These are phyloP conservation scores for Trinorchestia longiramus DNA, from an alignment of 1,140 invertebrate species.

Conservation along the genomic window DNA sequence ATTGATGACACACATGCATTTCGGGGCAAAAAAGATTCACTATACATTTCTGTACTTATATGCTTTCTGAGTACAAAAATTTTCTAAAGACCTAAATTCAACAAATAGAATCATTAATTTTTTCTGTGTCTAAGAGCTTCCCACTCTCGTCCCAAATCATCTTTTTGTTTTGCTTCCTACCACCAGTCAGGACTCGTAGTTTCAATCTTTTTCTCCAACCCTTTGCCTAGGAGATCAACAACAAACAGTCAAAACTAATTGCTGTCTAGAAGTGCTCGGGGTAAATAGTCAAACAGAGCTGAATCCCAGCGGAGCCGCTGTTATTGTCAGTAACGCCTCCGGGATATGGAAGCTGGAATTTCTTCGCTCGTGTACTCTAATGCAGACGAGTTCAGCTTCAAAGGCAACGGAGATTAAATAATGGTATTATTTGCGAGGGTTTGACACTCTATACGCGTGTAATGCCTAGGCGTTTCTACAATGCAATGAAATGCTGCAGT, in stretches of 20 bases:
- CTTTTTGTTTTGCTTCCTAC: background rate
- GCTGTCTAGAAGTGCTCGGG: background rate
- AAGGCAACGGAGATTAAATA: background rate
- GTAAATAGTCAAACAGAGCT: conserved; percentile 31
- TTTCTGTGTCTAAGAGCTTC: background rate
- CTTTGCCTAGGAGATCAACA: background rate
- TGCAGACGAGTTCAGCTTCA: background rate
- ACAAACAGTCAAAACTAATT: conserved; percentile 25
- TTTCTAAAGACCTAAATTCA: background rate
- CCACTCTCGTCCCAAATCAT: background rate
- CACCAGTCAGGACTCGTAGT: background rate
- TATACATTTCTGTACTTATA: background rate
- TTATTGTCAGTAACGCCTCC: background rate
- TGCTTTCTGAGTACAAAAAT: background rate
- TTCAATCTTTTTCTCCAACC: background rate
- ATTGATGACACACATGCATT: too few relatives aligned
- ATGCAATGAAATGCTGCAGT: background rate
- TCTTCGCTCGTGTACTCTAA: background rate
- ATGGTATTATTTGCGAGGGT: background rate
- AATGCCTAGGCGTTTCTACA: background rate
- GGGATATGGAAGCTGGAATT: background rate
- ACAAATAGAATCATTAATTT: background rate
- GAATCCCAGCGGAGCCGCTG: background rate
- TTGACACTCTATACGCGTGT: background rate
- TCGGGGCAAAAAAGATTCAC: too few relatives aligned